Percentiles rank a stretch among this genome's conserved stretches.
Evolutionary conservation across 1,140 invertebrate species (phyloP).

Genomic region (Cydia strobilella): DNA sequence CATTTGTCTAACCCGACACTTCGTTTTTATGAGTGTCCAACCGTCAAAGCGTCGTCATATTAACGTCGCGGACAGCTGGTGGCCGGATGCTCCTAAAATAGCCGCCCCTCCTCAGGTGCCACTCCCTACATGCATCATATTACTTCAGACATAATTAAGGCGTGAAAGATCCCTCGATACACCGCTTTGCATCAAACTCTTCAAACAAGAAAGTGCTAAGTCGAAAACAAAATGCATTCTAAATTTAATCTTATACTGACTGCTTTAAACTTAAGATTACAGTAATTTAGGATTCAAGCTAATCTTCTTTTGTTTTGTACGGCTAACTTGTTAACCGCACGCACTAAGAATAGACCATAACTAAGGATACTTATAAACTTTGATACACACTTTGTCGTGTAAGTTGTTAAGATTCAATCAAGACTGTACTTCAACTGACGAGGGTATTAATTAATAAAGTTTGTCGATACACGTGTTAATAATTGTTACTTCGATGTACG

Average conservation of each 20-base stretch:
- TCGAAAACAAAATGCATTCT: not conserved
- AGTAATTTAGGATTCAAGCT: not conserved
- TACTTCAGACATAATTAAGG: conserved; percentile 60
- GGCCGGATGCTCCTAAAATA: conserved; percentile 68
- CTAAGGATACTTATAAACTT: conserved; percentile 21
- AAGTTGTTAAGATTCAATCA: conserved; percentile 1
- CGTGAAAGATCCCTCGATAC: conserved; percentile 45
- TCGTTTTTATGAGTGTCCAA: conserved; percentile 3
- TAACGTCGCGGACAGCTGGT: conserved; percentile 66
- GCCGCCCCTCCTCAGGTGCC: conserved; percentile 49
- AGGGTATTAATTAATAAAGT: not conserved
- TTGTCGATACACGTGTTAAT: conserved; percentile 8
- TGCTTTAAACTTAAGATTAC: not conserved
- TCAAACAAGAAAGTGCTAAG: not conserved
- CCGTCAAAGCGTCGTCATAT: conserved; percentile 53
- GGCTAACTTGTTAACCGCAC: conserved; percentile 18
- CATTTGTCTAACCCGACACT: conserved; percentile 2
- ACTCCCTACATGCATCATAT: conserved; percentile 60
- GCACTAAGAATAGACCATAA: conserved; percentile 13
- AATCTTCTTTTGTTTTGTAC: not conserved
- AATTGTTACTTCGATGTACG: not conserved
- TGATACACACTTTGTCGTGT: not conserved
- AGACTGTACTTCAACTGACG: not conserved
- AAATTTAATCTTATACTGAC: not conserved
- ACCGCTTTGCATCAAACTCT: not conserved